These are phyloP conservation scores for Chlorodrepanis virens DNA, from an alignment of 2,113 vertebrate species.

Conservation along the genomic window DNA sequence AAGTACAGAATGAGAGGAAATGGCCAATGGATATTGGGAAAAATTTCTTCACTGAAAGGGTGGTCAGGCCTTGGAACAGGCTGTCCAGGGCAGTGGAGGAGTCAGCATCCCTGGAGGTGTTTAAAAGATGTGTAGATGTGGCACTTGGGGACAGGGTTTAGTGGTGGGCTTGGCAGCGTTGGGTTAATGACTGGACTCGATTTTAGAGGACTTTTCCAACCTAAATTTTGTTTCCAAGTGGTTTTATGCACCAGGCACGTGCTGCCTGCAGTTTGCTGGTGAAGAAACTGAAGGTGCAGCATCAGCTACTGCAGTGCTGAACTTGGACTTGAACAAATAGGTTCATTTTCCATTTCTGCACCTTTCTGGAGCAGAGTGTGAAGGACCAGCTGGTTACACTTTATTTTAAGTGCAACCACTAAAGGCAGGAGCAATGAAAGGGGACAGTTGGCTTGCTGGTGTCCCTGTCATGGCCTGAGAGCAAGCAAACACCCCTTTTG, in stretches of 20 bases:
- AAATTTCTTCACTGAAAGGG: background rate
- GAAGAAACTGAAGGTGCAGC: background rate
- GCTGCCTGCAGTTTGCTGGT: background rate
- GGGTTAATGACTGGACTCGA: background rate
- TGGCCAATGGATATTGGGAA: background rate
- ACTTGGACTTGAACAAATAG: background rate
- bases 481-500: background rate
- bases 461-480: accelerated
- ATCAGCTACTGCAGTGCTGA: background rate
- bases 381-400: background rate
- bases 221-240: background rate
- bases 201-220: background rate
- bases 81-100: background rate
- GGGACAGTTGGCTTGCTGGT: background rate
- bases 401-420: background rate
- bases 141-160: background rate
- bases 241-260: background rate
- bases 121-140: background rate
- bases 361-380: background rate
- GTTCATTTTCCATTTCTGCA: background rate
- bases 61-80: background rate
- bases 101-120: background rate
- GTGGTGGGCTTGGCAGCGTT: background rate
- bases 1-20: background rate
- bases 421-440: background rate